These are phyloP conservation scores for Tenebrosternarchus preto DNA, from an alignment of 2,113 vertebrate genomes.

Conservation along the genomic window DNA sequence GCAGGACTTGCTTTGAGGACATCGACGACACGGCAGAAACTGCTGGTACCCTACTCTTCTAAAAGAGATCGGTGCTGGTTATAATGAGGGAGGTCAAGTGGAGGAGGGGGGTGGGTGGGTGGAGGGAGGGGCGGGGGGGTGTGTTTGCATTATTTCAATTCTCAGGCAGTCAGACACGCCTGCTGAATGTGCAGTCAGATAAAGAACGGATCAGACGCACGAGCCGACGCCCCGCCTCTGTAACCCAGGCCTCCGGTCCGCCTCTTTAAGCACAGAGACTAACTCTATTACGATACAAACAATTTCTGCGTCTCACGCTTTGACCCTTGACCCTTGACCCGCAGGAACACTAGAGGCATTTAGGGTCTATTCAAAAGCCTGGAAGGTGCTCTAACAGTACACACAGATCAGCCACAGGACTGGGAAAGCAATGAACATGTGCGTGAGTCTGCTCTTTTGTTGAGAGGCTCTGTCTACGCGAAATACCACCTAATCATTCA, in stretches of 20 bases:
- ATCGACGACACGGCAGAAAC: conserved; percentile 70
- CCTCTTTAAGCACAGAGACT: conserved; percentile 20
- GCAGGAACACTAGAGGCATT: conserved; percentile 18
- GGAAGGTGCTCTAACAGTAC: background rate
- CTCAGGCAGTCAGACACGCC: conserved; percentile 66
- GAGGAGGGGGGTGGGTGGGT: too few species aligned
- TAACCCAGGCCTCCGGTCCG: background rate
- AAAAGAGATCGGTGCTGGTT: conserved; percentile 79
- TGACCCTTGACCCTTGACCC: conserved; percentile 24
- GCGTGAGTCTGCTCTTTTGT: background rate
- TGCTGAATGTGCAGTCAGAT: conserved; percentile 33
- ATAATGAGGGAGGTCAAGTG: conserved; percentile 80
- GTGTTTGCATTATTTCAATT: conserved; percentile 71
- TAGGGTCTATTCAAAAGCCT: conserved; percentile 26
- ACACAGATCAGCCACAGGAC: background rate
- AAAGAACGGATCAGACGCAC: conserved; percentile 18
- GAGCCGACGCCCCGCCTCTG: background rate
- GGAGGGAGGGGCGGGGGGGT: too few species aligned
- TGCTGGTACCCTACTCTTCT: conserved; percentile 74
- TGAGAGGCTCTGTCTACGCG: conserved; percentile 13
- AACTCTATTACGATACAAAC: conserved; percentile 12
- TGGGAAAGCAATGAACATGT: background rate
- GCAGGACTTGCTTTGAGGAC: conserved; percentile 74
- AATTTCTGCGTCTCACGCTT: background rate
- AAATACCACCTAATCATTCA: conserved; percentile 19